Evolutionary conservation across 2,888 invertebrate species (phyloP).

Genomic region (Thera britannica): DNA sequence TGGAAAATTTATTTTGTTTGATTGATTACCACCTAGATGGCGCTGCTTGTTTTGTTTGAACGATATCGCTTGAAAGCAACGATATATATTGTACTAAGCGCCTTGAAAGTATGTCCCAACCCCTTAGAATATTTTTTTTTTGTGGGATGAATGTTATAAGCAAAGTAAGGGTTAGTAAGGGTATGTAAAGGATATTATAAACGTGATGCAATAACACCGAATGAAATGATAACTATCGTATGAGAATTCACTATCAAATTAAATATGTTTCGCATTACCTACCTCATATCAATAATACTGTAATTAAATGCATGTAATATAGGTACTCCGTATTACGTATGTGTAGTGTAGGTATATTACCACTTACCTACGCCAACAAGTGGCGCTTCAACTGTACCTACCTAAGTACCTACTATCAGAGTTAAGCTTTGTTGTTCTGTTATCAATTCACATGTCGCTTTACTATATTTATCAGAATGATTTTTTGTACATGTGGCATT

Average conservation of each 20-base stretch:
- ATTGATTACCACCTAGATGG: neutral
- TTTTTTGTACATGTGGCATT: neutral
- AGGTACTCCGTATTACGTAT: neutral
- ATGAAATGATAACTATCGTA: no score
- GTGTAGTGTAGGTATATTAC: neutral
- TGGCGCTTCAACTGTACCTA: constrained; percentile 17
- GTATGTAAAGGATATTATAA: no score
- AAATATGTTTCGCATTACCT: neutral
- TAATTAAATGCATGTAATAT: constrained; percentile 1
- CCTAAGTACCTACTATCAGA: constrained; percentile 23
- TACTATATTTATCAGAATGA: constrained; percentile 7
- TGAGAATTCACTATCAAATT: no score
- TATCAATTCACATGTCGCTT: constrained; percentile 23
- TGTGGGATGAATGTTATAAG: no score
- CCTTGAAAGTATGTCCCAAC: no score
- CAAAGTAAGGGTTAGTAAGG: no score
- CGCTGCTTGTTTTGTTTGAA: neutral
- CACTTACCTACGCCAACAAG: constrained; percentile 41
- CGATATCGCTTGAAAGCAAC: neutral
- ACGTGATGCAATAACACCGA: no score
- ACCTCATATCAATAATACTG: neutral
- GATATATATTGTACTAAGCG: no score
- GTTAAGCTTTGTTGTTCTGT: constrained; percentile 24
- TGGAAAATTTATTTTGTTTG: neutral
- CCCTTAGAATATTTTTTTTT: no score